Evolutionary conservation across 2,113 vertebrate species (phyloP), one percentile per base, ranked within the genome.

Genomic region (Stercorarius parasiticus): DNA sequence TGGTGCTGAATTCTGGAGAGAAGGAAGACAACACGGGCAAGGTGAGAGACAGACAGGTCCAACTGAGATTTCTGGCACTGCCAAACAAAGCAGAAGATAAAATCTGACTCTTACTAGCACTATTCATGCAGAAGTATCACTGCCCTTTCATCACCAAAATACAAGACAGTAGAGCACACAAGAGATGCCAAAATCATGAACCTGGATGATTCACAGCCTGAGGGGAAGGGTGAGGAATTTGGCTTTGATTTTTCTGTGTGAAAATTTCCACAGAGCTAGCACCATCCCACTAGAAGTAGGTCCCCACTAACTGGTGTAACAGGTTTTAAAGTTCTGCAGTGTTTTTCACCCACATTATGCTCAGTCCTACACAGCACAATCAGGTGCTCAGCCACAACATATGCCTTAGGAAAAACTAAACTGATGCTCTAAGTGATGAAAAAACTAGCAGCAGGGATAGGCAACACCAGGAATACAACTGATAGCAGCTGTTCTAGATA

Each of bases 211-310:
- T 88, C 56, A 67, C 56, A 91, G 91, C 86, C 83, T 42, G 50
- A 69, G 21, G 73, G 62, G 18, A 97, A 95, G 94, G 94, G 95
- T 66, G 83, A 87, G 66, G 79, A 95, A 85, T 34, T 47, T 42
- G 34, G 40, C 69, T 84, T 76, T 72, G 61, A 82, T 82, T 82
- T 76, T 87, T 36, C 78, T 89, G 8, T 92, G 83, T 72, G 91
- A 92, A 89, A 95, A 73, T 62, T 84, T 91, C 93, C 85, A 87
- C 1, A 1, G 34, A 85, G 47, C 34, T 52, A 78, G 27, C 61
- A 82, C 36, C 43, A 82, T 15, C 66, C 61, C 74, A 82, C 49
- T 32, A 69, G 36, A 70, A 86, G 40, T 0, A 86, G 76, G 23
- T 23, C 8, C 29, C n/a, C 69, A 61, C 32, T 50, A 88, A 82